Evolutionary conservation across 2,888 invertebrate genomes (phyloP).

Genomic region (Drosophila monieri): DNA sequence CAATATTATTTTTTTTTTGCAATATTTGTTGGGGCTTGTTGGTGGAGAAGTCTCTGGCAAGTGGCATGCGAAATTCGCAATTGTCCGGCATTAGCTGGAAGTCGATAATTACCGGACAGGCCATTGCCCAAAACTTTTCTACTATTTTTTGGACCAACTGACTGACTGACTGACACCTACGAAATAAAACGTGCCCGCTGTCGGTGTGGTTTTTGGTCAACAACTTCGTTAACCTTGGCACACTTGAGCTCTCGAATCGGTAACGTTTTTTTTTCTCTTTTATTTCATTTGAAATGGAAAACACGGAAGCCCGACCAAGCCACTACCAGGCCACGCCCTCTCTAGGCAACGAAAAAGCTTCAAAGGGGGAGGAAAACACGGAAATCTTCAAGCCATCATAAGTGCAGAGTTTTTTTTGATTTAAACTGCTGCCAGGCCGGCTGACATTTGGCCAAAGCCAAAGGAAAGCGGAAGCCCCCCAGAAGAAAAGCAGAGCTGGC

Average conservation of each 20-base stretch:
- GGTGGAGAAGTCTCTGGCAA: conserved; percentile 29
- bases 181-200: conserved; percentile 68
- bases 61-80: conserved; percentile 50
- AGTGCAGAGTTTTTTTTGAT: conserved; percentile 19
- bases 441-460: conserved; percentile 16
- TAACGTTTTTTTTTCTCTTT: background rate
- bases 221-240: conserved; percentile 66
- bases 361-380: conserved; percentile 7
- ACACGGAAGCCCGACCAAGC: conserved; percentile 22
- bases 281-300: background rate
- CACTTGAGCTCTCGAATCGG: conserved; percentile 41
- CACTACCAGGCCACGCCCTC: conserved; percentile 26
- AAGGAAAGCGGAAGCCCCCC: conserved; percentile 10
- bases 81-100: conserved; percentile 45
- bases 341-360: background rate
- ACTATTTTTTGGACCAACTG: background rate
- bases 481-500: conserved; percentile 13
- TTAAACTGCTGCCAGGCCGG: background rate
- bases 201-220: conserved; percentile 39
- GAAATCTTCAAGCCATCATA: conserved; percentile 27
- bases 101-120: conserved; percentile 44
- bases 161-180: conserved; percentile 55
- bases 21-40: conserved; percentile 11
- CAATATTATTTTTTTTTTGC: conserved; percentile 32
- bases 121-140: conserved; percentile 36